Percentiles rank a stretch among this genome's conserved stretches.
phyloP scores from a whole-genome alignment of 2,797 vertebrate genomes.

The Sebastolobus altivelis region DNA sequence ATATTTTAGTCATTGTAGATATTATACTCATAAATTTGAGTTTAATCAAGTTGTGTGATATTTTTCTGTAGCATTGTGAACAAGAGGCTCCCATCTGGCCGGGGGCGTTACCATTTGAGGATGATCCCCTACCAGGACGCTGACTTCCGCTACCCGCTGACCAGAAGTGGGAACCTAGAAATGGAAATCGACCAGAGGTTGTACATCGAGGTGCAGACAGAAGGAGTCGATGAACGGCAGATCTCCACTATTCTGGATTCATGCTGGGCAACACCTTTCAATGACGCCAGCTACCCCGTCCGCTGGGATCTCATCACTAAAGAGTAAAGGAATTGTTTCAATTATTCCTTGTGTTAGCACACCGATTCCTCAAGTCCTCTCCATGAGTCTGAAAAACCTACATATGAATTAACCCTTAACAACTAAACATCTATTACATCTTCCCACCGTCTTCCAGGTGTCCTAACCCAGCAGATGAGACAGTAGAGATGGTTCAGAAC shows the following conservation, averaged over 20 bases:
- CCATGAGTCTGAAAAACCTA: neutral
- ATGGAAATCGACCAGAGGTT: constrained; percentile 63
- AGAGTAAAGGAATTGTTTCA: constrained; percentile 59
- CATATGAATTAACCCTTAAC: neutral
- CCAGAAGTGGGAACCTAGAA: constrained; percentile 21
- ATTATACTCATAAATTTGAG: no score
- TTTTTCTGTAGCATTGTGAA: constrained; percentile 53
- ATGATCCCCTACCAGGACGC: constrained; percentile 74
- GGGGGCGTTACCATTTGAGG: constrained; percentile 60
- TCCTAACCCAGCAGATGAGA: constrained; percentile 66
- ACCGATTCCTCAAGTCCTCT: neutral
- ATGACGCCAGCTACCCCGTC: constrained; percentile 31
- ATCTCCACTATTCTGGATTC: constrained; percentile 71
- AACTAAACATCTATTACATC: neutral
- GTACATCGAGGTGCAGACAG: constrained; percentile 73
- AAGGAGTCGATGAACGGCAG: constrained; percentile 60
- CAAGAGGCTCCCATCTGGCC: constrained; percentile 64
- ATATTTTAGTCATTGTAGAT: no score
- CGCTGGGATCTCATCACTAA: constrained; percentile 74
- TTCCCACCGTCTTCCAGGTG: constrained; percentile 61
- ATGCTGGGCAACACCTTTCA: constrained; percentile 82
- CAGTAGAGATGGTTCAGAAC: constrained; percentile 64
- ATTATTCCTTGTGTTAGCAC: neutral
- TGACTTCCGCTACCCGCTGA: constrained; percentile 56
- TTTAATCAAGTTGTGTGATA: no score